Percentiles rank a stretch among this genome's conserved stretches.
Evolutionary conservation across 23 tunicate genomes (phyloP).

Genomic region (Clavelina lepadiformis): DNA sequence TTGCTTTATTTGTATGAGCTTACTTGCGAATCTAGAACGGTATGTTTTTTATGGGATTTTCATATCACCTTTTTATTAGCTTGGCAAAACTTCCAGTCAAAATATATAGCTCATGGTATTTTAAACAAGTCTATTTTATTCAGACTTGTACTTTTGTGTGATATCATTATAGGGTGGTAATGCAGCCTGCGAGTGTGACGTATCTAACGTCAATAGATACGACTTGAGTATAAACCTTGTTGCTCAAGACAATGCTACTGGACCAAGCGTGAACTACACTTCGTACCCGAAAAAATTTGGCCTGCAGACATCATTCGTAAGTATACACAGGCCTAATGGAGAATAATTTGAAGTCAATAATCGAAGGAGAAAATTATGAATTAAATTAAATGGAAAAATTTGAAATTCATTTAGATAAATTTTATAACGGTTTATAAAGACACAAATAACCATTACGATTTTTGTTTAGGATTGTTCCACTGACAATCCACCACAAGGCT

Average conservation of each 20-base stretch:
- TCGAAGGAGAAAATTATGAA: too few species aligned
- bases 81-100: background rate
- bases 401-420: too few species aligned
- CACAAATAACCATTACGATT: too few species aligned
- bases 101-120: background rate
- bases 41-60: conserved; percentile 12
- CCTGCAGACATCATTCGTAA: conserved; percentile 12
- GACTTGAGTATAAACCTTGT: conserved; percentile 4
- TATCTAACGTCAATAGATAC: conserved; percentile 32
- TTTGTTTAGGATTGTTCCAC: conserved; percentile 40
- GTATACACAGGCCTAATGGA: too few species aligned
- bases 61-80: background rate
- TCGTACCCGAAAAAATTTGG: conserved; percentile 20
- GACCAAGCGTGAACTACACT: conserved; percentile 7
- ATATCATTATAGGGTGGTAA: background rate
- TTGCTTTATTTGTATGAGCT: conserved; percentile 57
- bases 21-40: conserved; percentile 21
- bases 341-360: too few species aligned
- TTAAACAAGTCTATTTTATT: background rate
- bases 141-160: background rate
- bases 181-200: conserved; percentile 31
- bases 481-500: background rate
- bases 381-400: too few species aligned
- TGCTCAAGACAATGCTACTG: conserved; percentile 7
- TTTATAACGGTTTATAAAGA: too few species aligned